phyloP scores from a whole-genome alignment of 1,140 invertebrate genomes.

The Zaprionus camerounensis region DNA sequence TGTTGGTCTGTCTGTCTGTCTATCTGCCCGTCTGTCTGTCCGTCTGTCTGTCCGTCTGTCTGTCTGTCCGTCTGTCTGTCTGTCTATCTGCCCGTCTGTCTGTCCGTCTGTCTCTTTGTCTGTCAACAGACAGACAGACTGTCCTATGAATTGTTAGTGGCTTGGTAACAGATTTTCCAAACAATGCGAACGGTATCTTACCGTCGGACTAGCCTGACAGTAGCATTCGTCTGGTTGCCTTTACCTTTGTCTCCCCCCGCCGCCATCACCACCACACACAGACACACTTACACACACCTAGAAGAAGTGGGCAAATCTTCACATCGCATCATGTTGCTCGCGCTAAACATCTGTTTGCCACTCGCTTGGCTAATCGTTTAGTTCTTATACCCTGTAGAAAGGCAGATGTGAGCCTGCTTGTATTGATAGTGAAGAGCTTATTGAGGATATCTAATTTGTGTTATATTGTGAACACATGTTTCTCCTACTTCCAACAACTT shows the following conservation, averaged over 20 bases:
- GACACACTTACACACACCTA: background rate
- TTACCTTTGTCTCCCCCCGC: background rate
- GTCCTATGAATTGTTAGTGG: no score
- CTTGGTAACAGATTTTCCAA: no score
- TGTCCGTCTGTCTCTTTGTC: no score
- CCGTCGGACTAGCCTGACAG: no score
- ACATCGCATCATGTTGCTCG: background rate
- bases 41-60: no score
- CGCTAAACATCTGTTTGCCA: conserved; percentile 12
- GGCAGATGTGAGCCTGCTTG: background rate
- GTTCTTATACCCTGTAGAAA: background rate
- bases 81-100: no score
- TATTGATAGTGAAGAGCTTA: background rate
- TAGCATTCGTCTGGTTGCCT: background rate
- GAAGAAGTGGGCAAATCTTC: background rate
- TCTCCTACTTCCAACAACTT: no score
- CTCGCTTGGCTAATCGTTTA: background rate
- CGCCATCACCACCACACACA: background rate
- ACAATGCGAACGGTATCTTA: no score
- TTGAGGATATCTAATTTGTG: background rate
- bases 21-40: no score
- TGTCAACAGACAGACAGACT: no score
- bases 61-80: no score
- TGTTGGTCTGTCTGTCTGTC: background rate
- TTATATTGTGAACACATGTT: background rate